Evolutionary conservation across 2,797 vertebrate genomes (phyloP).

Genomic region (Xyrichtys novacula): DNA sequence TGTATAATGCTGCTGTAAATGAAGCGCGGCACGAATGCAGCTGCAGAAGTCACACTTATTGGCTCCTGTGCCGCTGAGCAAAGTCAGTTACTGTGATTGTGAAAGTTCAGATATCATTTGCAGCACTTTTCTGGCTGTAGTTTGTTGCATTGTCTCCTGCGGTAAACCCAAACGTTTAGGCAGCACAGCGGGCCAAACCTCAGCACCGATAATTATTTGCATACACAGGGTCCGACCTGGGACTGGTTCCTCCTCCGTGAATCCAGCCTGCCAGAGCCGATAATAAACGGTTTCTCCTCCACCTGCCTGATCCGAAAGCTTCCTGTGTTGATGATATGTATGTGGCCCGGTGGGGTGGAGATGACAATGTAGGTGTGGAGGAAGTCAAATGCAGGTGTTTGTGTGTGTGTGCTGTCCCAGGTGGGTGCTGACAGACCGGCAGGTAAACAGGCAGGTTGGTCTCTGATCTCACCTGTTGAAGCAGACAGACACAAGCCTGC

Average conservation of each 20-base stretch:
- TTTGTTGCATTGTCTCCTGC: constrained; percentile 32
- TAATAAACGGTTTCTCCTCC: constrained; percentile 76
- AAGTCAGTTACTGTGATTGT: neutral
- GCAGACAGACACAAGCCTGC: constrained; percentile 72
- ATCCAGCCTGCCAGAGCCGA: constrained; percentile 54
- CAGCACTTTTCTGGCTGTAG: constrained; percentile 9
- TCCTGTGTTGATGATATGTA: constrained; percentile 82
- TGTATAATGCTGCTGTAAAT: constrained; percentile 38
- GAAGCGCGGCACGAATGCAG: constrained; percentile 39
- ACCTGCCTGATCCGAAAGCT: constrained; percentile 68
- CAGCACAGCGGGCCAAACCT: constrained; percentile 38
- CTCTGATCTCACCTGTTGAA: constrained; percentile 80
- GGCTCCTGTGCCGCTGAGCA: neutral
- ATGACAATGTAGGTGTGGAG: constrained; percentile 77
- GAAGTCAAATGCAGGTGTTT: constrained; percentile 76
- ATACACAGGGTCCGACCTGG: constrained; percentile 44
- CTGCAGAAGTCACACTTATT: neutral
- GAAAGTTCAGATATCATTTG: constrained; percentile 16
- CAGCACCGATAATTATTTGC: constrained; percentile 62
- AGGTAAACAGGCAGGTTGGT: constrained; percentile 77
- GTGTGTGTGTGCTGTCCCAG: constrained; percentile 56
- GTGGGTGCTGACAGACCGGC: constrained; percentile 77
- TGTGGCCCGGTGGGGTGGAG: constrained; percentile 66
- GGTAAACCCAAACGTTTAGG: constrained; percentile 34
- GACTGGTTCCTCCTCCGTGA: constrained; percentile 53